These are phyloP conservation scores for Ceratotherium simum DNA, from an alignment of 2,113 vertebrate species.

Conservation along the genomic window DNA sequence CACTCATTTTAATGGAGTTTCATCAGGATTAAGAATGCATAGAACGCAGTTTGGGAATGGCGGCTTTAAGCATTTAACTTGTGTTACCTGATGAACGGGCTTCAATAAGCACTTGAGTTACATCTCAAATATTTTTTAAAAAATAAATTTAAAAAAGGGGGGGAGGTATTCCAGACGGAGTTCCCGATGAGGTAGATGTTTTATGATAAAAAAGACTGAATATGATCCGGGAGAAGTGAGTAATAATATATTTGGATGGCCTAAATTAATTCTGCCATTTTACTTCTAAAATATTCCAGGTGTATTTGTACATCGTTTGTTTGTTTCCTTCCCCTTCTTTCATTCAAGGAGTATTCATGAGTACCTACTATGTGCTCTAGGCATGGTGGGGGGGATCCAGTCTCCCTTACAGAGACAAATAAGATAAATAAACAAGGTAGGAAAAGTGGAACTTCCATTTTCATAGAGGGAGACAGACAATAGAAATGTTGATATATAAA, in stretches of 20 bases:
- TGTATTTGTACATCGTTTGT: not conserved
- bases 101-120: not conserved
- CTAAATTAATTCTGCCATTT: not conserved
- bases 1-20: not conserved
- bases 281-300: not conserved
- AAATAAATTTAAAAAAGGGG: not conserved
- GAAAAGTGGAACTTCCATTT: not conserved
- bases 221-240: not conserved
- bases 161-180: not conserved
- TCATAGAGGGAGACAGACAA: not conserved
- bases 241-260: not conserved
- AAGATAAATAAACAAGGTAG: not conserved
- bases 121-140: not conserved
- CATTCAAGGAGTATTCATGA: not conserved
- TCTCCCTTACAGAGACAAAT: not conserved
- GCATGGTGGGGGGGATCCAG: too few species aligned
- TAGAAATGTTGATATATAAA: not conserved
- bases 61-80: not conserved
- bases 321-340: not conserved
- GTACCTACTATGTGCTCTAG: not conserved
- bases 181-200: not conserved
- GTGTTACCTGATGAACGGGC: not conserved
- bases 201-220: not conserved
- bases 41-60: not conserved
- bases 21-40: not conserved